Conservation (phyloP, 2,888 invertebrate genomes). For the Dexiosoma caninum region DNA sequence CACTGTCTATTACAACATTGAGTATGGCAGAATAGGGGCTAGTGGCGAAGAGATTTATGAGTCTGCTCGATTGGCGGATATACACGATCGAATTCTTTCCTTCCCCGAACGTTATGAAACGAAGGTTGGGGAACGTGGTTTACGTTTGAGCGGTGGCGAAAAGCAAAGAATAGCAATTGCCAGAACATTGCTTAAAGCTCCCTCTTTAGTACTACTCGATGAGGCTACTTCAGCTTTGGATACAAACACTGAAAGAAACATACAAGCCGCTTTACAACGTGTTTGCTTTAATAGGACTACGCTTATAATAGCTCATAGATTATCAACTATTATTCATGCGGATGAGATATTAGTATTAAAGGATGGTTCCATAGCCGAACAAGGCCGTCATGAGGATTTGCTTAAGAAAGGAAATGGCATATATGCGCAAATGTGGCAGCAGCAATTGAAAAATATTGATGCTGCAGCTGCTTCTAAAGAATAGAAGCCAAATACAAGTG, state of each 20-base stretch:
- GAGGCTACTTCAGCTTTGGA: conserved; percentile 98
- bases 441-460: conserved; percentile 82
- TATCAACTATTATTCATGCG: conserved; percentile 96
- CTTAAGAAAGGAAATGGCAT: conserved; percentile 84
- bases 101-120: conserved; percentile 95
- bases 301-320: conserved; percentile 94
- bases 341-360: conserved; percentile 95
- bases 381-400: conserved; percentile 87
- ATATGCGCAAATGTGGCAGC: conserved; percentile 96
- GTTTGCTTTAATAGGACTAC: conserved; percentile 95
- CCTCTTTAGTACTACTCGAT: conserved; percentile 92
- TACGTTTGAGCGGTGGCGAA: conserved; percentile 97
- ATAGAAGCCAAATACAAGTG: conserved; percentile 21
- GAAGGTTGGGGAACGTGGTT: conserved; percentile 95
- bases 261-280: conserved; percentile 89
- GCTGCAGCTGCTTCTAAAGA: conserved; percentile 42
- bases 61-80: conserved; percentile 94
- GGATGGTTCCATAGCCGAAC: conserved; percentile 93
- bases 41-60: conserved; percentile 89
- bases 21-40: conserved; percentile 91
- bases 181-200: conserved; percentile 93
- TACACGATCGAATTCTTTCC: conserved; percentile 93
- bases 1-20: conserved; percentile 95
- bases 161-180: conserved; percentile 99
- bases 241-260: conserved; percentile 96